Base-by-base conservation (phyloP, 1,140 invertebrate genomes). In the Drosophila prosaltans region DNA sequence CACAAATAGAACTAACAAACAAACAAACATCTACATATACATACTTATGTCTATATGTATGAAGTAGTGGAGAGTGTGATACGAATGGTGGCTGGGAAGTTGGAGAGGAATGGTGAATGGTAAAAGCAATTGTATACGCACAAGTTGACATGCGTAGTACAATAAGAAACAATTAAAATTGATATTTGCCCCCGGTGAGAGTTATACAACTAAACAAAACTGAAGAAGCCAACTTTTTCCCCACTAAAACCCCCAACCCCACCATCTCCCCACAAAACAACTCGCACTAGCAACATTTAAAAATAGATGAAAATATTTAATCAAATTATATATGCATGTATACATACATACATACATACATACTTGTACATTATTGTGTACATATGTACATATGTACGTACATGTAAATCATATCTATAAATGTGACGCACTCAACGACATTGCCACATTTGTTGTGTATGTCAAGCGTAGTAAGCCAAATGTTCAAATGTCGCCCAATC, bases 121-220 rank as follows among this genome's bases (percentile, higher is more conserved):
- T 16, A 16, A 16, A 68, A 78, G 80, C 78, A 84, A 88, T 83
- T 88, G 84, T 80, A 88, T 77, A 66, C 76, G 80, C 65, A 83
- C 70, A 86, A 86, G 83, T 88, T 89, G 80, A 89, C 83, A 88
- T 88, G 83, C 83, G 83, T 88, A 88, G 80, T 89, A 80, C 84
- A 89, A 82, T 80, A 88, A 88, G 74, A 88, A 51, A 88, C 84
- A 89, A 89, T 84, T 90, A 84, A 83, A 89, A 84, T 82, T 77
- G 75, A 88, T 88, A 80, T 88, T 88, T 80, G 80, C 76, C 45
- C 76, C 40, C 61, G 32, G 65, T 62, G 61, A 71, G 62, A 78
- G 74, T 78, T 78, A 78, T 78, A 77, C 74, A 78, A 78, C 78
- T 78, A 48, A 70, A 9, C 4, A 55, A 8, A 48, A 65, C 16